Evolutionary conservation across 2,888 invertebrate species (phyloP).

Genomic region (Ernsta delagoae): DNA sequence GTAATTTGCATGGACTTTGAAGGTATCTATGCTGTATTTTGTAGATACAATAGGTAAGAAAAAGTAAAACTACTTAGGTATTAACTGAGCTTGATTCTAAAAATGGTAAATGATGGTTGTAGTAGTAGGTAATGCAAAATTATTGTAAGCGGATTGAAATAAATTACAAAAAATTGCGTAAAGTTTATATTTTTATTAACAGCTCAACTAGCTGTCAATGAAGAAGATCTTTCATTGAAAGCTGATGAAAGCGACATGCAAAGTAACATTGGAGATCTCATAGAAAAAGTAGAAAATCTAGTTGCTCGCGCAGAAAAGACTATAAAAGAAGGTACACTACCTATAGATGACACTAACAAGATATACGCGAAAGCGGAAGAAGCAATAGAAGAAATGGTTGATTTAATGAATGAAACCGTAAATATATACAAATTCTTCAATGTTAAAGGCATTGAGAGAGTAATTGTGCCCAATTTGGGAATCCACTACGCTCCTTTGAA

Average conservation of each 20-base stretch:
- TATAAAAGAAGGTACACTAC: constrained; percentile 39
- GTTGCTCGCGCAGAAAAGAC: constrained; percentile 44
- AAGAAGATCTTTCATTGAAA: not conserved
- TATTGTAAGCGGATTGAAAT: no score
- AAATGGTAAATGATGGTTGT: no score
- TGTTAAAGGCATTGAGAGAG: constrained; percentile 59
- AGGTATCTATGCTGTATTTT: no score
- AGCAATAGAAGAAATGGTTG: constrained; percentile 50
- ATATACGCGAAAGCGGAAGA: constrained; percentile 51
- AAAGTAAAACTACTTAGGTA: no score
- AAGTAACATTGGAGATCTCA: constrained; percentile 44
- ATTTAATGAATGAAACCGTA: constrained; percentile 49
- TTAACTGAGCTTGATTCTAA: no score
- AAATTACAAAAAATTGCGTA: no score
- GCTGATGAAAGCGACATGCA: not conserved
- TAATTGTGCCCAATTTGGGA: constrained; percentile 53
- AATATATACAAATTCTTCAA: constrained; percentile 60
- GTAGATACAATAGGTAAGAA: no score
- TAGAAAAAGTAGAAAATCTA: constrained; percentile 50
- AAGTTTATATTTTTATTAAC: no score
- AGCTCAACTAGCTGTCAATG: no score
- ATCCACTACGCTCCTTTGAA: constrained; percentile 50
- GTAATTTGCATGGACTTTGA: no score
- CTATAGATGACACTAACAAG: constrained; percentile 48
- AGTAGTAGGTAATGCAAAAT: no score